Base-by-base conservation (phyloP, 2,888 invertebrate genomes). In the Drosophila recens region DNA sequence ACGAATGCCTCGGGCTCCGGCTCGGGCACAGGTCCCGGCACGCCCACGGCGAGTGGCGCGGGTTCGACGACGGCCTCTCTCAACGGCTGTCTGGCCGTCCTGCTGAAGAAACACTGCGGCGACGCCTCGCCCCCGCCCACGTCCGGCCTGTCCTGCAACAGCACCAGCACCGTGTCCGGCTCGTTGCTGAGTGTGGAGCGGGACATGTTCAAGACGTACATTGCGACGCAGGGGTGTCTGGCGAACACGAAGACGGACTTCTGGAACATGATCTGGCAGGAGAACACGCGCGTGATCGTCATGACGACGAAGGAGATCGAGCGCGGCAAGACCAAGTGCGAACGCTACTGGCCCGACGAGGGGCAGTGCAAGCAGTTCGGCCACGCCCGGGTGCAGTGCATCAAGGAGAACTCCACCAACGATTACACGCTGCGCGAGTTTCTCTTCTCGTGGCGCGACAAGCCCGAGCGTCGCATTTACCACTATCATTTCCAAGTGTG, bases 181-280 rank as follows among this genome's bases (percentile, higher is more conserved):
- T 62, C 79, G 4, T 23, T 67, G 57, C 40, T 75, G 15, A 67
- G 48, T 23, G 79, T 82, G 45, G 92, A 93, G 68, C 89, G 91
- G 2, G 92, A 92, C 45, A 87, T 92, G 87, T 93, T 95, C 82
- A 97, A 97, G 91, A 94, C 95, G 13, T 98, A 98, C 91, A 97
- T 98, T 85, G 97, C 97, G 2, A 98, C 98, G 4, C 98, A 99
- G 93, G 96, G 99, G 59, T 99, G 99, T 92, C 94, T 99, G 76
- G 96, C 96, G 34, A 96, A 96, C 75, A 99, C 99, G 0, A 95
- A 98, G 56, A 95, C 95, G 70, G 99, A 99, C 92, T 99, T 99
- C 93, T 99, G 99, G 99, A 96, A 97, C 80, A 99, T 99, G 99
- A 97, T 99, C 53, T 99, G 99, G 97, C 99, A 99, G 93, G 99